These are phyloP conservation scores for Sebastes taczanowskii DNA, from an alignment of 2,797 vertebrate genomes.

Conservation along the genomic window DNA sequence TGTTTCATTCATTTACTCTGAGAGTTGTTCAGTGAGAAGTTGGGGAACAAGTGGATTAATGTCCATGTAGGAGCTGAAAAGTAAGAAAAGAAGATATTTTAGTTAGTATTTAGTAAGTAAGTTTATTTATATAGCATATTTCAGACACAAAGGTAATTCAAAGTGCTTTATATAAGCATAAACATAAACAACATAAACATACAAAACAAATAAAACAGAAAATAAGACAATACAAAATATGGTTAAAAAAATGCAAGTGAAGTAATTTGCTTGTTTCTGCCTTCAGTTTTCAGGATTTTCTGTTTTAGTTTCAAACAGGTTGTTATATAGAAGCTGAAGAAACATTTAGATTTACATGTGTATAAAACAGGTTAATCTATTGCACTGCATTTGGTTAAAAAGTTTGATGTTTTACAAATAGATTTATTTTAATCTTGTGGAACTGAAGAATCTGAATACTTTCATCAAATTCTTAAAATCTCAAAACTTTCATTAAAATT, in stretches of 20 bases:
- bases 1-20: background rate
- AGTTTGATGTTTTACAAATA: background rate
- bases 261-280: background rate
- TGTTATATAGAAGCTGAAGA: background rate
- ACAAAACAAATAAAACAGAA: background rate
- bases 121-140: no score
- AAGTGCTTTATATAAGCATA: no score
- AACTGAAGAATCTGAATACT: background rate
- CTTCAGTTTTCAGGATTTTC: background rate
- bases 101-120: background rate
- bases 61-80: background rate
- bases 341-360: background rate
- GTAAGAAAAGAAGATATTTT: background rate
- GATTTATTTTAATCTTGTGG: background rate
- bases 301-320: background rate
- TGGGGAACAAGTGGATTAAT: background rate
- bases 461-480: background rate
- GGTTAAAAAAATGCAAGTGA: background rate
- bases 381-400: background rate
- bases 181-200: no score
- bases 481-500: background rate
- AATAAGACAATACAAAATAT: background rate
- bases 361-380: background rate
- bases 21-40: background rate
- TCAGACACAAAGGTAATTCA: no score